A percentile compares a stretch with the other conserved stretches of the same genome.
phyloP scores from a whole-genome alignment of 2,888 invertebrate genomes.

The Drosophila helvetica region DNA sequence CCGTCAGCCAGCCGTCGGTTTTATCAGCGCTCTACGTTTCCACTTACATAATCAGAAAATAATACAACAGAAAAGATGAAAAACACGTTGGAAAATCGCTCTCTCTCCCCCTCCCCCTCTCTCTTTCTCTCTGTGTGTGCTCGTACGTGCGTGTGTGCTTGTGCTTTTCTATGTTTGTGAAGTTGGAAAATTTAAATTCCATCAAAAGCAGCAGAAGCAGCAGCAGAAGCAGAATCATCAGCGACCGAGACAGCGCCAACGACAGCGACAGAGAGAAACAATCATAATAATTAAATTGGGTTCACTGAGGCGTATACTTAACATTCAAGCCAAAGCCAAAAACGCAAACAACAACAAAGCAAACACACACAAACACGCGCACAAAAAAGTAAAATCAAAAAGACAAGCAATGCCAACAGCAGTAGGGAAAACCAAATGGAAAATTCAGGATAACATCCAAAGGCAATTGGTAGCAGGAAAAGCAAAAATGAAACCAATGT shows the following conservation, averaged over 20 bases:
- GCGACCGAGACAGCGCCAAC: slow-evolving; percentile 39
- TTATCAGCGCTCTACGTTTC: slow-evolving; percentile 57
- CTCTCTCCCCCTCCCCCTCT: slow-evolving; percentile 10
- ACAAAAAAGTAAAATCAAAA: slow-evolving; percentile 6
- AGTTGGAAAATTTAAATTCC: slow-evolving; percentile 71
- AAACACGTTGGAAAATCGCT: slow-evolving; percentile 63
- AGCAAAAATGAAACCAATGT: neutral
- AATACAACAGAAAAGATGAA: slow-evolving; percentile 22
- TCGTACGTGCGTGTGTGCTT: slow-evolving; percentile 3
- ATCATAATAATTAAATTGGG: slow-evolving; percentile 79
- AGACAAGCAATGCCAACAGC: slow-evolving; percentile 17
- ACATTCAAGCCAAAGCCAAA: slow-evolving; percentile 71
- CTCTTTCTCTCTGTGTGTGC: slow-evolving; percentile 5
- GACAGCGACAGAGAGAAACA: slow-evolving; percentile 69
- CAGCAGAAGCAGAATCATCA: slow-evolving; percentile 18
- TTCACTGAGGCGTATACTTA: slow-evolving; percentile 82
- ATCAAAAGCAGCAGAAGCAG: slow-evolving; percentile 35
- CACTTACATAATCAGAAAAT: slow-evolving; percentile 64
- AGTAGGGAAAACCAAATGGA: neutral
- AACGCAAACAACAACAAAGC: slow-evolving; percentile 2
- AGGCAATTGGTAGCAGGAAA: neutral
- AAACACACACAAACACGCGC: too few relatives aligned
- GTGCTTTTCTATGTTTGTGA: slow-evolving; percentile 46
- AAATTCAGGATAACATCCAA: neutral
- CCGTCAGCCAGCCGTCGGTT: slow-evolving; percentile 14